Base-by-base conservation (phyloP, 1,140 invertebrate genomes). In the Pemphigus obesinymphae region DNA sequence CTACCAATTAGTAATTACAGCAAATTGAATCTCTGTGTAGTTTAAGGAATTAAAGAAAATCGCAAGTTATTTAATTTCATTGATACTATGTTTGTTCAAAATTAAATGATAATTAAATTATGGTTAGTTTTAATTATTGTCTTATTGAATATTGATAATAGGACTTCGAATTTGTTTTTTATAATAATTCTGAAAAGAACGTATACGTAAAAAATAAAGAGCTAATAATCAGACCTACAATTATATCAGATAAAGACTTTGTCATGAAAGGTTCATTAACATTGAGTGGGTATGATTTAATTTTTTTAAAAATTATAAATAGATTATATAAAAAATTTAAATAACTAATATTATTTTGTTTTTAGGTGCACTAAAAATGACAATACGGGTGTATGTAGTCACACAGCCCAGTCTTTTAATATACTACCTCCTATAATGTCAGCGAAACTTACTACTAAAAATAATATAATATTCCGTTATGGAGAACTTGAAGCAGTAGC, bases 381-480 rank as follows among this genome's bases (percentile, higher is more conserved):
- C 15, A 7, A 53, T n/a, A 82, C 70, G 6, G 48, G 68, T n/a
- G 82, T 83, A 58, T 85, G 83, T 80, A 68, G 34, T 26, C 48
- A 82, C 20, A 73, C 63, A 17, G 83, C 86, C 85, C 43, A 85
- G 2, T 82, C 85, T 2, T 83, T 83, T 10, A 88, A 89, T 83
- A 86, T 90, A 3, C 17, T 91, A 3, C 90, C 90, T 85, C 91
- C 91, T 0, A 88, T 91, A 45, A 89, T 90, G 85, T 93, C 91
- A 83, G 92, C 92, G 1, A 88, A 91, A 73, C 83, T 94, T n/a
- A 89, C 90, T 43, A 91, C 91, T 0, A 87, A 89, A 0, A 84
- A 90, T 11, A 90, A 90, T 1, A 92, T 94, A 85, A 89, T 87
- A 45, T 92, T 92, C 86, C 89, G 88, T 82, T 93, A 92, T 85